These are phyloP conservation scores for Temnothorax longispinosus DNA, from an alignment of 1,140 invertebrate genomes.

Conservation along the genomic window DNA sequence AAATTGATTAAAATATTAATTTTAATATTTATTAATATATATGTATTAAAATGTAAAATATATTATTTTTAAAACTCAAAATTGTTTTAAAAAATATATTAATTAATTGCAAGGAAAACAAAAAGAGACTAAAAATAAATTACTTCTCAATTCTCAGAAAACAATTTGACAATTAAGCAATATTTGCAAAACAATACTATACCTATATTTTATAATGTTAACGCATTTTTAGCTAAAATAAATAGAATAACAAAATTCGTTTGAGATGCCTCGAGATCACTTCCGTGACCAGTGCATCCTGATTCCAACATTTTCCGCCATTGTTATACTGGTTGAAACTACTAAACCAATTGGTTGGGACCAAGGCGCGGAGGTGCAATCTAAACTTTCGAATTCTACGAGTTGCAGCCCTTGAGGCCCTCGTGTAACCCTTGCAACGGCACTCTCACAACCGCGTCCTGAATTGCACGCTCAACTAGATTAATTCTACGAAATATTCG, in stretches of 20 bases:
- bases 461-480: conserved; percentile 8
- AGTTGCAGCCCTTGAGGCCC: conserved; percentile 60
- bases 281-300: background rate
- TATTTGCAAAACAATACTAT: too few relatives aligned
- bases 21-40: too few relatives aligned
- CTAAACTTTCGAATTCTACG: conserved; percentile 67
- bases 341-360: conserved; percentile 69
- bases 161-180: too few relatives aligned
- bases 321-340: conserved; percentile 52
- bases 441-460: background rate
- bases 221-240: background rate
- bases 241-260: conserved; percentile 13
- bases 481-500: conserved; percentile 70
- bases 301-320: conserved; percentile 38
- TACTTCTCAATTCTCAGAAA: background rate
- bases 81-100: background rate
- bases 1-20: too few relatives aligned
- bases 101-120: background rate
- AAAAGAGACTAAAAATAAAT: background rate
- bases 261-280: conserved; percentile 17
- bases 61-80: background rate
- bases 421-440: conserved; percentile 24
- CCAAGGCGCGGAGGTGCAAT: conserved; percentile 51
- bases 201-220: background rate
- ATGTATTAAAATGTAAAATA: too few relatives aligned